These are phyloP conservation scores for Pygocentrus nattereri DNA, from an alignment of 2,797 vertebrate genomes.

Conservation along the genomic window DNA sequence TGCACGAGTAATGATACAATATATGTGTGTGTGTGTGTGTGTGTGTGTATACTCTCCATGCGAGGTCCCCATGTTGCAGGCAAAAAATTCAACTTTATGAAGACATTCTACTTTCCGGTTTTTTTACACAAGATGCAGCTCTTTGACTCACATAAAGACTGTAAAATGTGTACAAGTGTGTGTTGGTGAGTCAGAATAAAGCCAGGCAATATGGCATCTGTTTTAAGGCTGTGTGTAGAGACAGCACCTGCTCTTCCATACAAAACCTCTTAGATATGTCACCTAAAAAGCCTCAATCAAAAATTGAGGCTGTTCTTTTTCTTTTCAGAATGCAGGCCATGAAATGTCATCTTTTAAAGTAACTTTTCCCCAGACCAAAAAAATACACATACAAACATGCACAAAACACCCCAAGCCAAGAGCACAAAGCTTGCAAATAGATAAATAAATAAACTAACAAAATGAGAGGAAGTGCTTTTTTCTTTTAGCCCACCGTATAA, in stretches of 20 bases:
- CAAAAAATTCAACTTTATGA: not conserved
- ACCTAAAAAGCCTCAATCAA: not conserved
- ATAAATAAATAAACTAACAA: conserved; percentile 66
- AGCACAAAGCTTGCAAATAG: conserved; percentile 57
- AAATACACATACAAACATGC: not conserved
- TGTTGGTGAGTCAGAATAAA: not conserved
- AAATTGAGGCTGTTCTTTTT: conserved; percentile 58
- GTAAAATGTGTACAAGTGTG: not conserved
- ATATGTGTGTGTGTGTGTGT: conserved; percentile 25
- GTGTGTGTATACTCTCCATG: conserved; percentile 4
- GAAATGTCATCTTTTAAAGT: conserved; percentile 19
- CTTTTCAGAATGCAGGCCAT: conserved; percentile 56
- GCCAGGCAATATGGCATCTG: conserved; percentile 31
- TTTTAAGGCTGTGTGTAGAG: conserved; percentile 21
- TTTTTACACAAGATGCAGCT: not conserved
- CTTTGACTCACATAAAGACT: not conserved
- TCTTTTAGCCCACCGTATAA: conserved; percentile 54
- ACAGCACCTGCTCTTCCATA: not conserved
- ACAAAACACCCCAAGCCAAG: conserved; percentile 34
- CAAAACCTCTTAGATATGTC: not conserved
- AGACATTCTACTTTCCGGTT: not conserved
- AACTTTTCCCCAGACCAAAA: conserved; percentile 10
- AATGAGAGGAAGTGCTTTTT: conserved; percentile 60
- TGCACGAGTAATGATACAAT: conserved; percentile 60
- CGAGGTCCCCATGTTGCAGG: not conserved